Percentiles rank a stretch among this genome's conserved stretches.
Evolutionary conservation across 30 jellyfish, hydroid and myxozoan genomes (phyloP).

Genomic region (Phacellophora camtschatica): DNA sequence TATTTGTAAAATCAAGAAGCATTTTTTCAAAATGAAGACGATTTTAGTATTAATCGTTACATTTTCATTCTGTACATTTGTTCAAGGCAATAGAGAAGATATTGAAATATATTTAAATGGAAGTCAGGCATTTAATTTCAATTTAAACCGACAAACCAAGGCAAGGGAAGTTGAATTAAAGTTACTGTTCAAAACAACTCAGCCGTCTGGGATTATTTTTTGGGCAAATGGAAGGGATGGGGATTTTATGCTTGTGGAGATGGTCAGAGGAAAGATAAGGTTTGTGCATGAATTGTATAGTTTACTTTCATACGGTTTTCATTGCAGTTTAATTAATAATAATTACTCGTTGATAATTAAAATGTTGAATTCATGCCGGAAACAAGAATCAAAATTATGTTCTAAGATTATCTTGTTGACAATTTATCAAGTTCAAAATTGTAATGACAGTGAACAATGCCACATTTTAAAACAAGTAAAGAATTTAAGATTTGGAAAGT

Average conservation of each 20-base stretch:
- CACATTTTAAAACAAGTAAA: too few species aligned
- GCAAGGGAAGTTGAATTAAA: background rate
- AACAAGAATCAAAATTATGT: too few species aligned
- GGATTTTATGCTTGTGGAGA: conserved; percentile 15
- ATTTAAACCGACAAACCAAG: background rate
- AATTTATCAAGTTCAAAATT: background rate
- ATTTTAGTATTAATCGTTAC: too few species aligned
- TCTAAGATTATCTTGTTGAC: too few species aligned
- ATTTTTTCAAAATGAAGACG: too few species aligned
- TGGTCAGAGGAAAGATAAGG: conserved; percentile 63
- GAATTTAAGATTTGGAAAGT: too few species aligned
- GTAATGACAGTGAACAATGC: background rate
- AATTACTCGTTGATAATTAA: too few species aligned
- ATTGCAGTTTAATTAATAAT: background rate
- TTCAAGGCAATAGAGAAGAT: conserved; percentile 25
- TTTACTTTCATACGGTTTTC: background rate
- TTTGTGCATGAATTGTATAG: background rate
- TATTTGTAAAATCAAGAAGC: too few species aligned
- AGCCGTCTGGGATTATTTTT: conserved; percentile 34
- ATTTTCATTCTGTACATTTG: too few species aligned
- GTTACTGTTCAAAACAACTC: conserved; percentile 44
- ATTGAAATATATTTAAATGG: conserved; percentile 30
- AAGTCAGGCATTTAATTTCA: background rate
- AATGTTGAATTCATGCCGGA: too few species aligned
- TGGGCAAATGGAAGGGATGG: conserved; percentile 50